These are phyloP conservation scores for Eumerus sabulonum DNA, from an alignment of 2,888 invertebrate genomes.

Conservation along the genomic window DNA sequence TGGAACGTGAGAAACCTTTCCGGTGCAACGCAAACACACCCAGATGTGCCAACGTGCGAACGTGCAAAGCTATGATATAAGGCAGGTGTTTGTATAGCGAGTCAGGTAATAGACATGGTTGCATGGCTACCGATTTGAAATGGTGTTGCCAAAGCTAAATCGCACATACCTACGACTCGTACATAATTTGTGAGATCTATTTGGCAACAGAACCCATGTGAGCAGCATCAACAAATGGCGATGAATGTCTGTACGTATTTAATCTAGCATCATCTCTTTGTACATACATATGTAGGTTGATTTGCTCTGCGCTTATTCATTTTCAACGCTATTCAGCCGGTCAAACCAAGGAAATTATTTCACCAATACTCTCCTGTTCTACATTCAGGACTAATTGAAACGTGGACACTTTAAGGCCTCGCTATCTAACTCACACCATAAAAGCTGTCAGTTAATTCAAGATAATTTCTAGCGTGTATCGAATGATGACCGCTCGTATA, in stretches of 20 bases:
- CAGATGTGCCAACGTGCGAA: conserved; percentile 13
- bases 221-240: too few relatives aligned
- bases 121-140: conserved; percentile 36
- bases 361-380: neutral
- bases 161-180: conserved; percentile 2
- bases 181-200: conserved; percentile 25
- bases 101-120: conserved; percentile 50
- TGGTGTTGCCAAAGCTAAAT: conserved; percentile 35
- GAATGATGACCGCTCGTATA: conserved; percentile 35
- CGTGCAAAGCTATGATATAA: conserved; percentile 21
- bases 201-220: conserved; percentile 34
- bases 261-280: conserved; percentile 22
- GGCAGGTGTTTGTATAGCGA: conserved; percentile 42
- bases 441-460: conserved; percentile 23
- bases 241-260: too few relatives aligned
- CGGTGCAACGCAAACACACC: conserved; percentile 48
- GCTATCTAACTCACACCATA: too few relatives aligned
- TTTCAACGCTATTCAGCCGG: conserved; percentile 19
- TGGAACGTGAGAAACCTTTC: conserved; percentile 59
- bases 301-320: conserved; percentile 34
- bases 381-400: too few relatives aligned
- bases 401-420: too few relatives aligned
- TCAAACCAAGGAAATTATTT: conserved; percentile 8
- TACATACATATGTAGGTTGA: conserved; percentile 31
- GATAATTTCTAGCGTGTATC: conserved; percentile 26